Evolutionary conservation across 2,797 vertebrate genomes (phyloP).

Genomic region (Carduelis carduelis): DNA sequence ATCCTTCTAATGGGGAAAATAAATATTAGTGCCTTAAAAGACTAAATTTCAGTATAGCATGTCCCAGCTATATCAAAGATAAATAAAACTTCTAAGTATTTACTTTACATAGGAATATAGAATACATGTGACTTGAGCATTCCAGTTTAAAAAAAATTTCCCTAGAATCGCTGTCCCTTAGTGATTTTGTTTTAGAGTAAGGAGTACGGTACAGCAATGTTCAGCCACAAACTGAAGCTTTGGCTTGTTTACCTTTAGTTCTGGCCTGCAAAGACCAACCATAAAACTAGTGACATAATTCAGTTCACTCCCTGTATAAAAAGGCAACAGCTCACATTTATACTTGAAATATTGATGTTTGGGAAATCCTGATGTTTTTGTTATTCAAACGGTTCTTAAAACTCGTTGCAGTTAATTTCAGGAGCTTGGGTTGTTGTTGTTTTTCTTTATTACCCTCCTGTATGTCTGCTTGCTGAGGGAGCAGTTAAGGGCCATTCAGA

Average conservation of each 20-base stretch:
- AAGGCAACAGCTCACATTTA: background rate
- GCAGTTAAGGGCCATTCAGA: background rate
- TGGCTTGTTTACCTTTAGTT: background rate
- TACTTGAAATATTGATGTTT: constrained; percentile 38
- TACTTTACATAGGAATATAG: background rate
- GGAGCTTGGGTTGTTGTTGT: background rate
- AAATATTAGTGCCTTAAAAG: constrained; percentile 77
- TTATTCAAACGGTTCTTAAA: background rate
- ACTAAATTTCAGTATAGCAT: constrained; percentile 10
- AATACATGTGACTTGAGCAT: background rate
- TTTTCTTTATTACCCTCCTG: background rate
- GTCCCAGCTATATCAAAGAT: background rate
- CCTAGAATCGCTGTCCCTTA: background rate
- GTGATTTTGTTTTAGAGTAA: background rate
- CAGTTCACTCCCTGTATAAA: background rate
- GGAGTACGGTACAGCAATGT: background rate
- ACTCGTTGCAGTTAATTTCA: background rate
- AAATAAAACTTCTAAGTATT: background rate
- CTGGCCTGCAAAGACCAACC: background rate
- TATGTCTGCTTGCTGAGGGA: background rate
- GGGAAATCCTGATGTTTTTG: background rate
- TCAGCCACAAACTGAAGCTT: background rate
- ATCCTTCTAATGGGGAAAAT: background rate
- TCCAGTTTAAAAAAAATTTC: background rate
- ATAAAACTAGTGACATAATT: background rate